phyloP scores from a whole-genome alignment of 1,140 invertebrate species.

The Chrysomallon squamiferum region DNA sequence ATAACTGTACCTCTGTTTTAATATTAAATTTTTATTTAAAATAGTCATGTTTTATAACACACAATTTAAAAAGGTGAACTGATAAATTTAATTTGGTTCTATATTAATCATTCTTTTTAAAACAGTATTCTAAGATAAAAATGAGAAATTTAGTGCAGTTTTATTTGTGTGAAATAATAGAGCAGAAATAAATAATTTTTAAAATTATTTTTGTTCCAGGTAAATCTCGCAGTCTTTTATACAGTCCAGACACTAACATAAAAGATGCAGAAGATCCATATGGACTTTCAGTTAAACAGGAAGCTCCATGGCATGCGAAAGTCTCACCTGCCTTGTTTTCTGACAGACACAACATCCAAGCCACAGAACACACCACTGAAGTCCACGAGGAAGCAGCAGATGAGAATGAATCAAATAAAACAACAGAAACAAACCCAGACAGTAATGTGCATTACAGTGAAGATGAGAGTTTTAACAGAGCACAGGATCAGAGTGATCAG shows the following conservation, averaged over 20 bases:
- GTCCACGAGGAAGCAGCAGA: background rate
- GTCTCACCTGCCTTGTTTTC: conserved; percentile 22
- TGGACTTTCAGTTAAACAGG: conserved; percentile 37
- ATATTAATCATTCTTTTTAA: no score
- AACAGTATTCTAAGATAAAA: no score
- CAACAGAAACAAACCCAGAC: background rate
- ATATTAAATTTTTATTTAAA: no score
- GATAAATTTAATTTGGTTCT: no score
- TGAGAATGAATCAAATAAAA: background rate
- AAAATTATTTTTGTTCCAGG: no score
- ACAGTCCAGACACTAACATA: conserved; percentile 19
- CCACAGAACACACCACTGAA: background rate
- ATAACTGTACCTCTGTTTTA: no score
- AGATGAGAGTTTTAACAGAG: background rate
- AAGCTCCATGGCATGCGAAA: conserved; percentile 37
- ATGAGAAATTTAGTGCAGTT: no score
- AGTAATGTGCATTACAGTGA: background rate
- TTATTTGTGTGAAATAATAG: no score
- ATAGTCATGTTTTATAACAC: no score
- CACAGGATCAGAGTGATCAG: background rate
- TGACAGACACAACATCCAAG: background rate
- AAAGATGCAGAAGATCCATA: conserved; percentile 40
- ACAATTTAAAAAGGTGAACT: no score
- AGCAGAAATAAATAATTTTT: no score
- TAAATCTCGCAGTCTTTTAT: conserved; percentile 44